Evolutionary conservation across 1,140 invertebrate species (phyloP), one percentile per base, ranked within the genome.

Genomic region (Thaumetopoea pityocampa): DNA sequence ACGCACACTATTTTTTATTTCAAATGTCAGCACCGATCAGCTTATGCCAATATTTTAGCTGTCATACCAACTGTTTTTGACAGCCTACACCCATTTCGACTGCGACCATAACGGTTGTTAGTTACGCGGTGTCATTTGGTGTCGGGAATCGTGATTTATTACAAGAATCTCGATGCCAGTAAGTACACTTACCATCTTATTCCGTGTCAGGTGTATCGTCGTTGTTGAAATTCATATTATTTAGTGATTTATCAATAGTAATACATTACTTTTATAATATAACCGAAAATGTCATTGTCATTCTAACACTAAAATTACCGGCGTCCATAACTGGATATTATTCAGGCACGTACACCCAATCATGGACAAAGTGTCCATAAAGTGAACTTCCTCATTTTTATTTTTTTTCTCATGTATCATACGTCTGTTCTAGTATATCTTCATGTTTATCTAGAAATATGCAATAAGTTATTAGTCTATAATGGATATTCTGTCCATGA

Each of bases 301-400:
- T 49, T 49, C 11, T 42, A 42, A 49, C 11, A 22, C 10, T 24
- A 29, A 42, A 42, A 35, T 49, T 36, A 11, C 22, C 40, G 9
- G 20, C 38, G 47, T 43, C 38, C 41, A 44, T 40, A 51, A 44
- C 35, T 49, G 46, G 46, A 42, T 49, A 49, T 42, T 49, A 29
- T 49, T 24, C 26, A 49, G 22, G 46, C 46, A 42, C 29, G 26
- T 37, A 33, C 19, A 50, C 38, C 40, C 40, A 50, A 37, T 43
- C 27, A 43, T 50, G 40, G 38, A 50, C 47, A 50, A 27, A 37
- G 29, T 45, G 48, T 44, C 35, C 48, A 44, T 50, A 50, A 37
- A 50, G 38, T 29, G 38, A 44, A 38, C 16, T 43, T 35, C 20
- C 12, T 38, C 16, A 43, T 50, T 50, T 50, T 17, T 50, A 14